Evolutionary conservation across 2,113 vertebrate species (phyloP).

Genomic region (Jacana jacana): DNA sequence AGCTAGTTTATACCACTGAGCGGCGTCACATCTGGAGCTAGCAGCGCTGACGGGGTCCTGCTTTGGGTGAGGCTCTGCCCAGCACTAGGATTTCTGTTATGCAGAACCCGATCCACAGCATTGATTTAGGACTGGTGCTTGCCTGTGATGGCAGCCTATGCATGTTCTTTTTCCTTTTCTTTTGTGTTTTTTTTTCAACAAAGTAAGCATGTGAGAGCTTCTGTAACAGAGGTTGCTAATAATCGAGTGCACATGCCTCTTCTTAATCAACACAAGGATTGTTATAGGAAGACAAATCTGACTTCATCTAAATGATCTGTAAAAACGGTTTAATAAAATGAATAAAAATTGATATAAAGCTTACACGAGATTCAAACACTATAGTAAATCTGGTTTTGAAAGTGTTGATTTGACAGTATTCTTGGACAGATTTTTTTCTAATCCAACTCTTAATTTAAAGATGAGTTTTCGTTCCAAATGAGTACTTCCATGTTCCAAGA

Average conservation of each 20-base stretch:
- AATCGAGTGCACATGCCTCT: neutral
- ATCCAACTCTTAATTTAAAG: neutral
- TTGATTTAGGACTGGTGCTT: neutral
- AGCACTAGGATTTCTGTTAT: neutral
- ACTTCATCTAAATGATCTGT: neutral
- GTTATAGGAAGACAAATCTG: neutral
- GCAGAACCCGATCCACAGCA: neutral
- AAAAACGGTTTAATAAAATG: neutral
- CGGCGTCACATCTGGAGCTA: rapidly evolving
- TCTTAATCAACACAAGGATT: neutral
- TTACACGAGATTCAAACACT: neutral
- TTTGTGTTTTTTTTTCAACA: neutral
- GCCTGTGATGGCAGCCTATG: neutral
- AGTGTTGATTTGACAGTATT: neutral
- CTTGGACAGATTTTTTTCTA: neutral
- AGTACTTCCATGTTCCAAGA: neutral
- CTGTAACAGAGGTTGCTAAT: neutral
- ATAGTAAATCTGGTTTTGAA: neutral
- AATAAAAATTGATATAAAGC: neutral
- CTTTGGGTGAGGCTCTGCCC: neutral
- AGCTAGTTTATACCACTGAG: neutral
- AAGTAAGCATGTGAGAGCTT: neutral
- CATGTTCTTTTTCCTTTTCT: neutral
- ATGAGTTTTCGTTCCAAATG: neutral
- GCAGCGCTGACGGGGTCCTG: neutral